Percentiles rank a stretch among this genome's conserved stretches.
phyloP scores from a whole-genome alignment of 2,888 invertebrate genomes.

The Coelopa pilipes region DNA sequence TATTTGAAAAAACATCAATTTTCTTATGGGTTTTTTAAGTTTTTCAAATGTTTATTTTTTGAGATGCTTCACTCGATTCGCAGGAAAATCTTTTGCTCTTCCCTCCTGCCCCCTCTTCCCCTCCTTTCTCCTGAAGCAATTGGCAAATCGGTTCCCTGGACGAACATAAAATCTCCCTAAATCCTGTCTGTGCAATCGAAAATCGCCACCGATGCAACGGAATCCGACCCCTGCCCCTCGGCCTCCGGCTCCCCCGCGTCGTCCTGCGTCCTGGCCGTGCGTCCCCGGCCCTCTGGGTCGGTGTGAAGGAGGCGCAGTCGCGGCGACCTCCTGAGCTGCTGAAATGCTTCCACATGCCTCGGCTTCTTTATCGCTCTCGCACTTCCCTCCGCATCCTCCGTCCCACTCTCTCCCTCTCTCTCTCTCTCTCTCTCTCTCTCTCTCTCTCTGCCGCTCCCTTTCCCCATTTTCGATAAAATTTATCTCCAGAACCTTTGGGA shows the following conservation, averaged over 20 bases:
- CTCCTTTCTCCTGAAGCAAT: constrained; percentile 8
- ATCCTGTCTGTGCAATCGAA: constrained; percentile 22
- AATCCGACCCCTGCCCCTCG: no score
- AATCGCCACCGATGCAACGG: background rate
- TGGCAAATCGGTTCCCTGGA: constrained; percentile 34
- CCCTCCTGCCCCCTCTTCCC: no score
- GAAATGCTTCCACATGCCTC: background rate
- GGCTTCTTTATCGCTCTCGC: background rate
- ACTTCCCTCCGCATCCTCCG: no score
- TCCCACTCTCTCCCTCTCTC: background rate
- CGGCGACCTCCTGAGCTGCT: no score
- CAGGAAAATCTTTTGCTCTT: no score
- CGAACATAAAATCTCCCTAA: constrained; percentile 28
- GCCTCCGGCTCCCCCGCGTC: no score
- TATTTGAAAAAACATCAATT: no score
- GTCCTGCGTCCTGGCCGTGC: no score
- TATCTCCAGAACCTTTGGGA: constrained; percentile 32
- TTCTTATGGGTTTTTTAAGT: no score
- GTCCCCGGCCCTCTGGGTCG: background rate
- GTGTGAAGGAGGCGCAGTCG: background rate
- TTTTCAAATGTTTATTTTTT: no score
- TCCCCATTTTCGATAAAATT: constrained; percentile 19
- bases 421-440: background rate
- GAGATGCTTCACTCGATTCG: no score
- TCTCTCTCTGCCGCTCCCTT: background rate